Evolutionary conservation across 1,140 invertebrate species (phyloP).

Genomic region (Euglossa dilemma): DNA sequence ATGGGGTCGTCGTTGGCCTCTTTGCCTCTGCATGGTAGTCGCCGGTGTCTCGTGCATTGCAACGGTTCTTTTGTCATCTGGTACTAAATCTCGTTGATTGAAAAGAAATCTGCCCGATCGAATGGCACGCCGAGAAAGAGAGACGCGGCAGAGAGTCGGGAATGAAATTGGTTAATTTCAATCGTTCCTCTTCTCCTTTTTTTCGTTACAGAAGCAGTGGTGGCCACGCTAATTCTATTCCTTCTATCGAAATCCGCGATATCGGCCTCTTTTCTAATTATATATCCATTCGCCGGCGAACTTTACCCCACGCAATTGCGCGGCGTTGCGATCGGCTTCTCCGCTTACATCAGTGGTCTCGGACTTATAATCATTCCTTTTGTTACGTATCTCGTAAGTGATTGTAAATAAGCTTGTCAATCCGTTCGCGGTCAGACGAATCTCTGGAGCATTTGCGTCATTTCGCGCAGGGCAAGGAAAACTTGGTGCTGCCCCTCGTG

Average conservation of each 20-base stretch:
- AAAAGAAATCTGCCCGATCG: not conserved
- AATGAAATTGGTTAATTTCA: not conserved
- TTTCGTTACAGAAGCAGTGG: constrained; percentile 86
- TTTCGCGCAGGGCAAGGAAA: constrained; percentile 88
- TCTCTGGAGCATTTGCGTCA: constrained; percentile 13
- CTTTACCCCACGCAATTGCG: constrained; percentile 93
- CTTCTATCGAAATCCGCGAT: constrained; percentile 94
- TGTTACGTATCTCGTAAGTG: constrained; percentile 92
- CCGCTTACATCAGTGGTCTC: constrained; percentile 92
- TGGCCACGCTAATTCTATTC: constrained; percentile 89
- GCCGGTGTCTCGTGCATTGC: constrained; percentile 91
- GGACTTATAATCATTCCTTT: constrained; percentile 95
- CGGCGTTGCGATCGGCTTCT: constrained; percentile 93
- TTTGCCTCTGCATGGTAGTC: constrained; percentile 91
- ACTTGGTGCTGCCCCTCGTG: constrained; percentile 90
- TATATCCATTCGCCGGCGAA: constrained; percentile 95
- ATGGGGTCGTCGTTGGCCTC: constrained; percentile 91
- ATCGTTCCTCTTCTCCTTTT: not conserved
- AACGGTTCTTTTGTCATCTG: constrained; percentile 89
- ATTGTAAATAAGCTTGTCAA: constrained; percentile 38
- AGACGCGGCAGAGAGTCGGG: not conserved
- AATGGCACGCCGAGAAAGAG: not conserved
- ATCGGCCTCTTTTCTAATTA: constrained; percentile 94
- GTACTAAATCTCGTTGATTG: constrained; percentile 79
- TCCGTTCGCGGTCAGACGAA: not conserved